phyloP scores from a whole-genome alignment of 1,140 invertebrate species.

The Drosophila tristis region DNA sequence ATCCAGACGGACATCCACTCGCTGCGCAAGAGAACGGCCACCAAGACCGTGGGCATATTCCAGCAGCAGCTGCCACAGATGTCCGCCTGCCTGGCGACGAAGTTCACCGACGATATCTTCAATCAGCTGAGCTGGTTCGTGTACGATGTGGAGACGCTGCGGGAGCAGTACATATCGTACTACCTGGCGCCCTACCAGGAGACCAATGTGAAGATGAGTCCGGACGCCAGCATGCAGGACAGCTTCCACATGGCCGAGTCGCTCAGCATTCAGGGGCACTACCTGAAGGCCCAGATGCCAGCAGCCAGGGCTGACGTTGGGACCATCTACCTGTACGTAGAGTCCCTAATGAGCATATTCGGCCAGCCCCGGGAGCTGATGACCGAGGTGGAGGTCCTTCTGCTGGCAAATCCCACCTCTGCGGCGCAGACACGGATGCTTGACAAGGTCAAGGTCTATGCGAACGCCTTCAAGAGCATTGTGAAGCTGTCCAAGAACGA shows the following conservation, averaged over 20 bases:
- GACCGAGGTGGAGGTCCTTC: constrained; percentile 52
- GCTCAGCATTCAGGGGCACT: constrained; percentile 60
- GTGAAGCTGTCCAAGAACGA: constrained; percentile 61
- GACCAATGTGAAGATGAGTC: constrained; percentile 55
- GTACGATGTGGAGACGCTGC: constrained; percentile 67
- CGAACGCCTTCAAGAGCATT: constrained; percentile 64
- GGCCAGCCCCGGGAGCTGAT: constrained; percentile 43
- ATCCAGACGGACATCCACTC: constrained; percentile 53
- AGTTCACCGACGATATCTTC: constrained; percentile 53
- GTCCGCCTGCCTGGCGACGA: constrained; percentile 62
- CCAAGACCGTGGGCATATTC: constrained; percentile 65
- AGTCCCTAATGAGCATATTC: constrained; percentile 59
- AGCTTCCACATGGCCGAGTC: constrained; percentile 45
- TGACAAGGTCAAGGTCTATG: constrained; percentile 64
- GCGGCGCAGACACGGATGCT: constrained; percentile 37
- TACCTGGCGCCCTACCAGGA: constrained; percentile 56
- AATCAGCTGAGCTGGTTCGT: constrained; percentile 69
- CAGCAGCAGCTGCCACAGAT: constrained; percentile 70
- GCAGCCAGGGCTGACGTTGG: constrained; percentile 30
- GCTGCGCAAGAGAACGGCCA: constrained; percentile 37
- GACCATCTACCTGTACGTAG: constrained; percentile 59
- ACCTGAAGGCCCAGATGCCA: constrained; percentile 50
- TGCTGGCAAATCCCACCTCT: constrained; percentile 58
- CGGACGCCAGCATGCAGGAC: constrained; percentile 9
- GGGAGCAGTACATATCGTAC: constrained; percentile 60